These are phyloP conservation scores for Tetheella fluctuosa DNA, from an alignment of 2,888 invertebrate genomes.

Conservation along the genomic window DNA sequence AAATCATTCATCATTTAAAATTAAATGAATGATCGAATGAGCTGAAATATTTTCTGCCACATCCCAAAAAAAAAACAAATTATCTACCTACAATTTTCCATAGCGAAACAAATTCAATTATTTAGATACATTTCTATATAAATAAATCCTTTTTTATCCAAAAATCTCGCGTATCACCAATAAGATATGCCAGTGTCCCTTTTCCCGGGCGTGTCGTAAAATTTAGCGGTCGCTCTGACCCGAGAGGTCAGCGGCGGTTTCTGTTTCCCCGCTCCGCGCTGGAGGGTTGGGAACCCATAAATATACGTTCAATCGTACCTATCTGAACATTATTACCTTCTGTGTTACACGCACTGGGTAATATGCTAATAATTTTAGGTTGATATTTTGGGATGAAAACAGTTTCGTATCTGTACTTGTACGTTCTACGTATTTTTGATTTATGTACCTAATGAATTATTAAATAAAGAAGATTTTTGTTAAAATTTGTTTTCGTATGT, in stretches of 20 bases:
- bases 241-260: slow-evolving; percentile 42
- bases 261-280: neutral
- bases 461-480: too few species aligned
- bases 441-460: too few species aligned
- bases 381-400: neutral
- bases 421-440: neutral
- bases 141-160: slow-evolving; percentile 18
- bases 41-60: too few species aligned
- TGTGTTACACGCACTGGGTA: neutral
- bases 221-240: slow-evolving; percentile 50
- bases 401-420: neutral
- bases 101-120: neutral
- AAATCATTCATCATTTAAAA: too few species aligned
- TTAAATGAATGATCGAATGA: too few species aligned
- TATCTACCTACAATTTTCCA: neutral
- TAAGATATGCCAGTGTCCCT: slow-evolving; percentile 13
- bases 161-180: slow-evolving; percentile 44
- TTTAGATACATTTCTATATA: neutral
- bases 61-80: too few species aligned
- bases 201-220: slow-evolving; percentile 40
- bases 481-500: too few species aligned
- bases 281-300: slow-evolving; percentile 3
- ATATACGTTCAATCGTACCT: neutral
- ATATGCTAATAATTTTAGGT: neutral
- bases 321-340: slow-evolving; percentile 25